Base-by-base conservation (phyloP, 2,888 invertebrate species). In the Ormyrus pomaceus region DNA sequence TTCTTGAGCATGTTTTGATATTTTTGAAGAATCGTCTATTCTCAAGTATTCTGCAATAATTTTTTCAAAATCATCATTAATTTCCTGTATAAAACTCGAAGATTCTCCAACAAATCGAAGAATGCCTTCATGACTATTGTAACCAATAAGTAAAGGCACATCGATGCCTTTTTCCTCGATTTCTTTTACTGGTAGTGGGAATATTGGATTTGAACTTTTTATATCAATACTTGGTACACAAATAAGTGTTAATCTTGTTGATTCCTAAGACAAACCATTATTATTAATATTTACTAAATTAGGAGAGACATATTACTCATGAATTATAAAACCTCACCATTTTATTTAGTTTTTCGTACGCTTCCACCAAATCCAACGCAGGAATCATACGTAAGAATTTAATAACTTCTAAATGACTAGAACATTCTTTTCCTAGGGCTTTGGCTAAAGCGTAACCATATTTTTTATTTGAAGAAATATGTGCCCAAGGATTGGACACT, bases 91-190 rank as follows among this genome's bases (percentile, higher is more conserved):
- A 8, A 3, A 61, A 45, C 84, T 53, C 2, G 70, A n/a, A 72
- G 53, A 34, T 2, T 68, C 13, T 9, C 70, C 46, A 53, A 48
- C 9, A 3, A 80, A 34, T 8, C n/a, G 8, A 3, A 92, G 76
- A 48, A 92, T 88, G 11, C 93, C 92, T 86, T 93, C 93, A 51
- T 91, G 89, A 46, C 90, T 89, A 81, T 91, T 92, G 83, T 91
- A 91, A 1, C 93, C 93, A 48, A 91, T 85, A 82, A 93, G 90
- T n/a, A 90, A 89, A 0, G 93, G 93, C 1, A 93, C 91, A 86
- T 92, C 91, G 10, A 92, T 83, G 56, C 88, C 88, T 0, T 82
- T 73, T 34, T 86, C 81, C 1, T 70, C 58, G 74, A 91, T 89
- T 53, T 86, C 86, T n/a, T 86, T 83, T 19, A 90, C 55, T 6